phyloP scores from a whole-genome alignment of 2,888 invertebrate genomes.

The Entomobrya multifasciata region DNA sequence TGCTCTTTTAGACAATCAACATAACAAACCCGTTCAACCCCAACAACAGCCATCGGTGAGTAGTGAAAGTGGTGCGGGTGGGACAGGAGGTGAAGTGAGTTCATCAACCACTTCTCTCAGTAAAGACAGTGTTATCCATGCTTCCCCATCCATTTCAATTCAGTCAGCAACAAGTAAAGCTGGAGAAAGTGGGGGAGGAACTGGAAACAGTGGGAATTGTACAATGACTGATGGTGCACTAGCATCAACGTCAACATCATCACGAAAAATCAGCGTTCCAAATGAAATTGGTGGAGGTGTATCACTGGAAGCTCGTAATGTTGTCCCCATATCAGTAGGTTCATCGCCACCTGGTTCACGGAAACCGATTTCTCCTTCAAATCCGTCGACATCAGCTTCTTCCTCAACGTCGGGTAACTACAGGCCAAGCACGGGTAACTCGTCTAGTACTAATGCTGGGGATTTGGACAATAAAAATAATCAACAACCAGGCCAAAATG shows the following conservation, averaged over 20 bases:
- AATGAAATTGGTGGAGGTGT: not conserved
- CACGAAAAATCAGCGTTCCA: not conserved
- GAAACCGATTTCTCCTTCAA: not conserved
- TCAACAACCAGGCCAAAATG: slow-evolving; percentile 45
- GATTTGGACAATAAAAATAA: slow-evolving; percentile 46
- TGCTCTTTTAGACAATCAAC: slow-evolving; percentile 29
- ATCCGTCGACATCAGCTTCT: slow-evolving; percentile 18
- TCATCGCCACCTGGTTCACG: slow-evolving; percentile 21
- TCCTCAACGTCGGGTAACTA: slow-evolving; percentile 27
- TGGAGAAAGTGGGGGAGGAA: not conserved
- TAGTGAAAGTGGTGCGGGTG: slow-evolving; percentile 30
- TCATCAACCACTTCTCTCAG: slow-evolving; percentile 57
- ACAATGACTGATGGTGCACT: not conserved
- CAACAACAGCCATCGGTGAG: slow-evolving; percentile 39
- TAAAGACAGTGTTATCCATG: slow-evolving; percentile 64
- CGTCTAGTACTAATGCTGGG: not conserved
- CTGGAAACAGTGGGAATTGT: too few species aligned
- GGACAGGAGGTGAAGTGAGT: not conserved
- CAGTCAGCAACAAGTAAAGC: slow-evolving; percentile 10
- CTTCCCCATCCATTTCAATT: slow-evolving; percentile 42
- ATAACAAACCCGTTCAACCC: slow-evolving; percentile 12
- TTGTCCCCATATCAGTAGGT: slow-evolving; percentile 9
- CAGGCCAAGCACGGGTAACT: slow-evolving; percentile 27
- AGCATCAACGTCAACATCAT: not conserved
- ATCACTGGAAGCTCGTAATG: not conserved